Evolutionary conservation across 2,888 invertebrate species (phyloP).

Genomic region (Agriopis marginaria): DNA sequence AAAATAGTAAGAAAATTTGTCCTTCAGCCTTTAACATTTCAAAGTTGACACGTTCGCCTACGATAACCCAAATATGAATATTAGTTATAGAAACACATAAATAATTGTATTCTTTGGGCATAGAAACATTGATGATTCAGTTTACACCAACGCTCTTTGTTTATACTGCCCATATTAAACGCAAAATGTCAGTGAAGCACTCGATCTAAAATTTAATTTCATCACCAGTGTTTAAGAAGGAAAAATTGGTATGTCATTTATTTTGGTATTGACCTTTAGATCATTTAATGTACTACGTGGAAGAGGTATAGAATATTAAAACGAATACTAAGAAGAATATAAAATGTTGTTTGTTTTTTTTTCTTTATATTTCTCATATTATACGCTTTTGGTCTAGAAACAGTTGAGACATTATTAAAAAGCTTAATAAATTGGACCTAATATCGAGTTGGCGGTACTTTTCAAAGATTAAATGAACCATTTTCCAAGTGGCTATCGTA

Average conservation of each 20-base stretch:
- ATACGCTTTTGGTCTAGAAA: too few species aligned
- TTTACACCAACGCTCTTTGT: slow-evolving; percentile 27
- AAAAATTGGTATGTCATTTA: too few species aligned
- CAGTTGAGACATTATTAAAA: too few species aligned
- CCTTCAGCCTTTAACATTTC: slow-evolving; percentile 43
- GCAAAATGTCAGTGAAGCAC: slow-evolving; percentile 16
- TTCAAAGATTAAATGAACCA: too few species aligned
- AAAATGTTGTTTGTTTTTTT: too few species aligned
- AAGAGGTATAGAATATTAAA: too few species aligned
- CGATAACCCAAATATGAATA: slow-evolving; percentile 42
- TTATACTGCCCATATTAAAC: slow-evolving; percentile 2
- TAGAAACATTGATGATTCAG: slow-evolving; percentile 38
- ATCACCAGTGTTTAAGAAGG: neutral
- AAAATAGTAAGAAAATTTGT: slow-evolving; percentile 37
- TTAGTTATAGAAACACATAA: slow-evolving; percentile 32
- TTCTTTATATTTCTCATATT: too few species aligned
- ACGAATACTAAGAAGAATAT: too few species aligned
- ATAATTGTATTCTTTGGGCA: slow-evolving; percentile 34
- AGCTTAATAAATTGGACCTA: too few species aligned
- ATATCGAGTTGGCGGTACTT: too few species aligned
- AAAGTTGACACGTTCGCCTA: slow-evolving; percentile 46
- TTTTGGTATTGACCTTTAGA: neutral
- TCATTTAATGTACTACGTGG: neutral
- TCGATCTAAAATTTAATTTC: neutral
- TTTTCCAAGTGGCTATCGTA: too few species aligned